Evolutionary conservation across 2,888 invertebrate genomes (phyloP).

Genomic region (Drosophila nigricruria): DNA sequence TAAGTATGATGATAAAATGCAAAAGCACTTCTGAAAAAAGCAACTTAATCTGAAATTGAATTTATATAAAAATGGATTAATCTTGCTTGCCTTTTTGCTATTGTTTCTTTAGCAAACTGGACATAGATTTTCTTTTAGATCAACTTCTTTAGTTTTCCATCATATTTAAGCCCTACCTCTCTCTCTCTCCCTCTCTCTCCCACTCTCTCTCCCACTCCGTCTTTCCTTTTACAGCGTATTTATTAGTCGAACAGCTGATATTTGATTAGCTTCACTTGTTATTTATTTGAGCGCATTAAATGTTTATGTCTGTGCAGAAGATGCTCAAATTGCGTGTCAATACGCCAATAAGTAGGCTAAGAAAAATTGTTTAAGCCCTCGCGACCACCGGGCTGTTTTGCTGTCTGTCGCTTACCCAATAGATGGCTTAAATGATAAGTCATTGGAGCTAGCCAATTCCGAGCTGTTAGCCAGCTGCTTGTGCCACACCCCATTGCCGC

Average conservation of each 20-base stretch:
- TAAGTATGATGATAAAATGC: neutral
- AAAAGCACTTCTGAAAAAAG: neutral
- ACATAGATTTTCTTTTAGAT: neutral
- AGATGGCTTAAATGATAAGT: constrained; percentile 61
- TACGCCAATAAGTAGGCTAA: constrained; percentile 46
- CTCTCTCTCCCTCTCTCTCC: neutral
- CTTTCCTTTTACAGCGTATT: constrained; percentile 14
- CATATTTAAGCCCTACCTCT: neutral
- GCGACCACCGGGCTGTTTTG: neutral
- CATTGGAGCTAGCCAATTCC: constrained; percentile 49
- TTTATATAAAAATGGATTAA: neutral
- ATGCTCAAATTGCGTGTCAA: constrained; percentile 62
- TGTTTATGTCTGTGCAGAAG: constrained; percentile 53
- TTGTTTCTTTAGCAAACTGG: too few species aligned
- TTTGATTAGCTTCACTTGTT: constrained; percentile 8
- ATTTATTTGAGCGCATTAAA: constrained; percentile 55
- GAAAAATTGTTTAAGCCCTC: constrained; percentile 9
- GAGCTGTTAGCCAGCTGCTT: constrained; percentile 12
- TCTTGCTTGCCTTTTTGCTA: neutral
- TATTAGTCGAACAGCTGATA: neutral
- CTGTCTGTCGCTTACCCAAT: constrained; percentile 7
- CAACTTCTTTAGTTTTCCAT: neutral
- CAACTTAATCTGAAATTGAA: neutral
- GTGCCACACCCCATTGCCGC: constrained; percentile 35
- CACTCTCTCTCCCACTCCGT: neutral